Evolutionary conservation across 2,797 vertebrate species (phyloP), one percentile per base, ranked within the genome.

Genomic region (Sebastes minor): DNA sequence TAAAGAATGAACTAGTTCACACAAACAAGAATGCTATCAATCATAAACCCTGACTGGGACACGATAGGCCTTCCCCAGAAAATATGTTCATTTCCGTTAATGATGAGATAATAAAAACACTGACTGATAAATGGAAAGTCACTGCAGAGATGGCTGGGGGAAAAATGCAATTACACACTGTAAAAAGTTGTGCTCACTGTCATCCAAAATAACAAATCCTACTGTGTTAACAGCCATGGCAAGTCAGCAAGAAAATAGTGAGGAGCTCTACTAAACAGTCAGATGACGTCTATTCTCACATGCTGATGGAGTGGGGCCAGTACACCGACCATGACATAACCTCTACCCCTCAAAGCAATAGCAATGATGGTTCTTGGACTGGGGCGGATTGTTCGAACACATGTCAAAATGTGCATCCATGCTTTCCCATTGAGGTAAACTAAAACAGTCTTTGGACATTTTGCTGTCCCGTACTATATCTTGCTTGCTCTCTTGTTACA

Each of bases 231-330:
- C 95, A 99, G 98, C 96, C 97, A 32, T 94, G 91, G 71, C 96
- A 97, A 56, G 95, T 99, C 84, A 98, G 97, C 78, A 95, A 86
- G 84, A 95, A 93, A 70, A 94, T 99, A 75, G 91, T 99, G 81
- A 95, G 88, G 0, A 89, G 92, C n/a, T 86, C 96, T 53, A 94
- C 93, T 20, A 92, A 94, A 63, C 79, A 66, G 9, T 75, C 93
- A 23, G 98, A 99, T 32, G 85, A 93, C 0, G 28, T 74, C 5
- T 97, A 97, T 81, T 97, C 97, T 4, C 96, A 97, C 23, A 90
- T 98, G 90, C 92, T 99, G 82, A 96, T 95, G 81, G 97, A 95
- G 4, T 99, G 98, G 98, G 98, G 98, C 18, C 98, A 99, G 83
- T 99, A 98, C 75, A 96, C 98, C 4, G 96, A 91, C 86, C 98